Evolutionary conservation across 2,888 invertebrate genomes (phyloP), one percentile per base, ranked within the genome.

Genomic region (Lampropteryx suffumata): DNA sequence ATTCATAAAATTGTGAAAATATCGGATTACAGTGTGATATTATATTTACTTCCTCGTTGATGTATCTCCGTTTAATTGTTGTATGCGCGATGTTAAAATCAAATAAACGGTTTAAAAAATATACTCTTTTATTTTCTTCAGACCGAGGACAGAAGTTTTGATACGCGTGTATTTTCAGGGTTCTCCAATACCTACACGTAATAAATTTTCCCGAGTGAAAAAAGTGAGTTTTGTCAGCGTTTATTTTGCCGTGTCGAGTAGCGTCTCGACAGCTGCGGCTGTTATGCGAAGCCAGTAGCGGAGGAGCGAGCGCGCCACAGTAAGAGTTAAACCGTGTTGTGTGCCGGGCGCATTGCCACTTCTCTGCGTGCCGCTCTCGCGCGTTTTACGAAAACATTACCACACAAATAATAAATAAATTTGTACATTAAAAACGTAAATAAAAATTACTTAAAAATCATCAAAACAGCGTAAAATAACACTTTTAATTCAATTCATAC

Each of bases 11-110:
- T 50, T 44, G 54, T 49, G 17, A 29, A 58, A 84, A 82, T 86
- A 86, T 86, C 84, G 86, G 87, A 87, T 73, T 74, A 72, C 69
- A 71, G 65, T 83, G 86, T 88, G 86, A 87, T 87, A 87, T 75
- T 85, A 74, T 75, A n/a, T 73, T 73, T 70, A 66, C 66, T 69
- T 62, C 71, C 77, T 70, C 73, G 69, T 71, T 74, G 2, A 17
- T 3, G 17, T 52, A 39, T 39, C 26, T 24, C 27, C 39, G 66
- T 74, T 73, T 70, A 51, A 64, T 65, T 63, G 64, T 71, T 60
- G 57, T 70, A 67, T 69, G 70, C 75, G 67, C 76, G 74, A 81
- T 80, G 75, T 79, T 84, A 21, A 29, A 52, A 73, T 66, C 64
- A 69, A 77, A 82, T 84, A 78, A 82, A 54, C 61, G 67, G 73